These are phyloP conservation scores for Calidris pygmaea DNA, from an alignment of 2,113 vertebrate genomes.

Conservation along the genomic window DNA sequence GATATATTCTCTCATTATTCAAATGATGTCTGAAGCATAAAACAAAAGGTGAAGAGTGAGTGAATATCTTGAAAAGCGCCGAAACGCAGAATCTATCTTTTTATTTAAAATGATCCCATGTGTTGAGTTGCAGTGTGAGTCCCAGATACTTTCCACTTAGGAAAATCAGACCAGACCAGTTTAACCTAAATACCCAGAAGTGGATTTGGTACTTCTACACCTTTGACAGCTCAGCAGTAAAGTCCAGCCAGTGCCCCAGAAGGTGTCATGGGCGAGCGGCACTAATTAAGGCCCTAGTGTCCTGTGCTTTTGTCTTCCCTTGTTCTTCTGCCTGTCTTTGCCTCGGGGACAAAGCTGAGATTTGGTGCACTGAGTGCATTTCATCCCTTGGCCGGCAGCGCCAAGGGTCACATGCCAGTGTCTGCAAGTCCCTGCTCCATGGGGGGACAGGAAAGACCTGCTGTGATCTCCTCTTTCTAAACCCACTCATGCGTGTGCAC, in stretches of 20 bases:
- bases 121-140: background rate
- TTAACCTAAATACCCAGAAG: background rate
- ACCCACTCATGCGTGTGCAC: background rate
- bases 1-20: background rate
- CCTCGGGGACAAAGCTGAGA: background rate
- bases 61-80: background rate
- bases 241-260: background rate
- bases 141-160: background rate
- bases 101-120: background rate
- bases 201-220: background rate
- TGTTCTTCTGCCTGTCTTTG: background rate
- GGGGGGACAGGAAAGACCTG: background rate
- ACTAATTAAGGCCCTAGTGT: background rate
- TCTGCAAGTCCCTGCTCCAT: background rate
- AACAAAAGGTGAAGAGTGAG: background rate
- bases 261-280: background rate
- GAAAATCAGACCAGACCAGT: background rate
- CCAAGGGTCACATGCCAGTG: background rate
- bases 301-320: background rate
- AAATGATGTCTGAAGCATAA: background rate
- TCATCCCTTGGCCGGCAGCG: background rate
- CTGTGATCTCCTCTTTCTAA: background rate
- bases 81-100: background rate
- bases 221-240: background rate
- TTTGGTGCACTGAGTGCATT: background rate